These are phyloP conservation scores for Erethizon dorsatum DNA, from an alignment of 2,797 vertebrate genomes.

Conservation along the genomic window DNA sequence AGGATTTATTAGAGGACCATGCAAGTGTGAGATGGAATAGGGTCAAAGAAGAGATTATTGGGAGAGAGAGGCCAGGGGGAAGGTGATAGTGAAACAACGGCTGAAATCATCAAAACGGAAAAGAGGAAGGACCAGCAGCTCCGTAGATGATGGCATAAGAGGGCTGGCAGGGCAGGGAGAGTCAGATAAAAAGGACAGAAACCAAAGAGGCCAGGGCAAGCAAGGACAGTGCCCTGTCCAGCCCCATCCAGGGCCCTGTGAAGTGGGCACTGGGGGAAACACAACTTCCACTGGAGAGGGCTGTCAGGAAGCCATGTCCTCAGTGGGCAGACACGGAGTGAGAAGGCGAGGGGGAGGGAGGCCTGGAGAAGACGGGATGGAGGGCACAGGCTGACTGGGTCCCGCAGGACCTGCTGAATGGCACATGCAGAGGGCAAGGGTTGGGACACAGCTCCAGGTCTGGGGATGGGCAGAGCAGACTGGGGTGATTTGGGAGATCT, in stretches of 20 bases:
- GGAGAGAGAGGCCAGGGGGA: not conserved
- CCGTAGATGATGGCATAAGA: not conserved
- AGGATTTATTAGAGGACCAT: not conserved
- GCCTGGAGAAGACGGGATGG: not conserved
- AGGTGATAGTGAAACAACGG: not conserved
- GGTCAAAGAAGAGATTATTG: not conserved
- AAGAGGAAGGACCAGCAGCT: not conserved
- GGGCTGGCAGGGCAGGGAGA: not conserved
- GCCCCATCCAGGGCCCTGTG: not conserved
- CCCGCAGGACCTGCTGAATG: not conserved
- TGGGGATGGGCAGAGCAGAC: not conserved
- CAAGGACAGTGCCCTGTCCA: rapidly evolving
- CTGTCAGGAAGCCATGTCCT: not conserved
- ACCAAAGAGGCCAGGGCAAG: not conserved
- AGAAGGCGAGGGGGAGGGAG: not conserved
- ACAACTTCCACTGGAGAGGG: not conserved
- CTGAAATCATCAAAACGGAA: not conserved
- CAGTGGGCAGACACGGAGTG: not conserved
- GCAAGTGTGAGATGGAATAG: not conserved
- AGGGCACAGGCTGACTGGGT: too few relatives aligned
- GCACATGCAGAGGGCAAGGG: not conserved
- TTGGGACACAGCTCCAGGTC: not conserved
- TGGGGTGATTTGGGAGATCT: not conserved
- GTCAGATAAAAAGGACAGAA: not conserved
- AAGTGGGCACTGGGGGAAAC: not conserved